Percentiles rank a stretch among this genome's conserved stretches.
Evolutionary conservation across 2,888 invertebrate species (phyloP).

Genomic region (Alloplasta piceator): DNA sequence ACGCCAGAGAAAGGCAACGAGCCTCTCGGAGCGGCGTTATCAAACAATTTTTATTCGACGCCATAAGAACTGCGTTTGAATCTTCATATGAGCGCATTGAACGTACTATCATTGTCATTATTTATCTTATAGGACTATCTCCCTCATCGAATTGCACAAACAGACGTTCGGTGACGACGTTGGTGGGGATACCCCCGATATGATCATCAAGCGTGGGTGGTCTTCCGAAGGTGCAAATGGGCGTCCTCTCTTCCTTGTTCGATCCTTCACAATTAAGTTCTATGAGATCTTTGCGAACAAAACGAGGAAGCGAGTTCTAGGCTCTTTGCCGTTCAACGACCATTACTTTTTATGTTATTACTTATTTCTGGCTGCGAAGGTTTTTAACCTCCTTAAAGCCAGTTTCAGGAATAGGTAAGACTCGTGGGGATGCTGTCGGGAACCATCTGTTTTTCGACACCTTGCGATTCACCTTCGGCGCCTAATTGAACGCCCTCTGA

Average conservation of each 20-base stretch:
- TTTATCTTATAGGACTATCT: slow-evolving; percentile 8
- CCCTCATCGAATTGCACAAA: slow-evolving; percentile 43
- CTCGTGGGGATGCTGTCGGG: neutral
- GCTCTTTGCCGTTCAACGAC: neutral
- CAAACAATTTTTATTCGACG: slow-evolving; percentile 56
- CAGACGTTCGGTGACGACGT: neutral
- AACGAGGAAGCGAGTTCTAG: slow-evolving; percentile 11
- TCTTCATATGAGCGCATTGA: neutral
- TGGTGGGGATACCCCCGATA: slow-evolving; percentile 10
- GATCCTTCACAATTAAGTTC: neutral
- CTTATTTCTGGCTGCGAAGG: neutral
- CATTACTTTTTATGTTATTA: slow-evolving; percentile 3
- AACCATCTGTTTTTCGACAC: slow-evolving; percentile 34
- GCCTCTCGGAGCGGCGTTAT: slow-evolving; percentile 58
- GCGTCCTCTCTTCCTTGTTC: slow-evolving; percentile 36
- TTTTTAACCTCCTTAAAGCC: too few relatives aligned
- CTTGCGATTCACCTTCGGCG: slow-evolving; percentile 31
- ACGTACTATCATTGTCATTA: slow-evolving; percentile 35
- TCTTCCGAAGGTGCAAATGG: slow-evolving; percentile 45
- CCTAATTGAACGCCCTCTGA: slow-evolving; percentile 1
- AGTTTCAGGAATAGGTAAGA: too few relatives aligned
- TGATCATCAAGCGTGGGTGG: slow-evolving; percentile 53
- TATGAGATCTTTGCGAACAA: neutral
- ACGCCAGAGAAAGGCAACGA: slow-evolving; percentile 10
- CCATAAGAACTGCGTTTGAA: slow-evolving; percentile 18